These are phyloP conservation scores for Anolis sagrei DNA, from an alignment of 2,113 vertebrate species.

Conservation along the genomic window DNA sequence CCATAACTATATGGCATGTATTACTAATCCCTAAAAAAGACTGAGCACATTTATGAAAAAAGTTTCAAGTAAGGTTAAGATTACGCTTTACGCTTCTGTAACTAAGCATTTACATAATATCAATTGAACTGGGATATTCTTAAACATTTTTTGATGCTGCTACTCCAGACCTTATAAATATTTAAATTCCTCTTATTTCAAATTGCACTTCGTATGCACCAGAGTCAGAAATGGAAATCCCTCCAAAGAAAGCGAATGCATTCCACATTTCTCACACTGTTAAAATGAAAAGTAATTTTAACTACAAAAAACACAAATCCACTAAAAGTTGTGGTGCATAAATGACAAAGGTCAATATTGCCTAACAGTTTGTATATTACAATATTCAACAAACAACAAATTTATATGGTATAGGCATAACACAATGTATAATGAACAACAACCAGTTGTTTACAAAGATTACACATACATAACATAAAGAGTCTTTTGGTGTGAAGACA, in stretches of 20 bases:
- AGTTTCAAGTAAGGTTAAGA: background rate
- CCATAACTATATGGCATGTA: background rate
- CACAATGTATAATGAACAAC: too few species aligned
- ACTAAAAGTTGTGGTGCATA: too few species aligned
- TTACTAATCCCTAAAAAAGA: background rate
- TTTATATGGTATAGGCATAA: too few species aligned
- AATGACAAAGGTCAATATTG: too few species aligned
- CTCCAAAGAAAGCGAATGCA: background rate
- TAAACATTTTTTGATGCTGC: background rate
- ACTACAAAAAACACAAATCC: too few species aligned
- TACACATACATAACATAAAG: too few species aligned
- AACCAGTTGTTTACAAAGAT: too few species aligned
- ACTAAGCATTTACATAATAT: background rate
- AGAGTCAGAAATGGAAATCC: background rate
- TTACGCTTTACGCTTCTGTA: background rate
- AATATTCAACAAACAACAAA: too few species aligned
- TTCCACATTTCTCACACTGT: conserved; percentile 14
- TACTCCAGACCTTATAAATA: conserved; percentile 5
- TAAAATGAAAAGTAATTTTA: conserved; percentile 29
- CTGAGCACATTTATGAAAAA: background rate
- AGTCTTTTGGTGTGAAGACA: too few species aligned
- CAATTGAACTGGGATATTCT: background rate
- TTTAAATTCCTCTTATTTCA: conserved; percentile 4
- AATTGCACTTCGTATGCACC: background rate
- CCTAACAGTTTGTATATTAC: too few species aligned